phyloP scores from a whole-genome alignment of 2,797 vertebrate genomes.

The Phrynocephalus guinanensis region DNA sequence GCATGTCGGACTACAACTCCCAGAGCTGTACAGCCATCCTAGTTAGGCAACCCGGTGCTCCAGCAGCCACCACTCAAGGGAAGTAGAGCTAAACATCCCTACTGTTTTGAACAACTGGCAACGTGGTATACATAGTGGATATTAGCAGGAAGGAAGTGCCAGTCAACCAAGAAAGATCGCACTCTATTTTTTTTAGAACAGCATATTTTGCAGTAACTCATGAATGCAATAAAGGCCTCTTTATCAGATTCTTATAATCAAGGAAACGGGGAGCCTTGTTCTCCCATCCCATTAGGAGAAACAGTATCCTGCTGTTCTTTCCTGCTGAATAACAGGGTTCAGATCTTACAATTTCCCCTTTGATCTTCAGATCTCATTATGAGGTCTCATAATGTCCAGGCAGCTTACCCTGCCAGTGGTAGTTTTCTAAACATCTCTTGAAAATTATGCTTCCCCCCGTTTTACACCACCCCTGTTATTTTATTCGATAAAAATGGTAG shows the following conservation, averaged over 20 bases:
- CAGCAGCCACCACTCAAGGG: neutral
- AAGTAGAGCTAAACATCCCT: neutral
- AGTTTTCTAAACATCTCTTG: slow-evolving; percentile 1
- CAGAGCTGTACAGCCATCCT: neutral
- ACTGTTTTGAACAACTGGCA: neutral
- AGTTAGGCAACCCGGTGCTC: neutral
- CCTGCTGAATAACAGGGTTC: slow-evolving; percentile 32
- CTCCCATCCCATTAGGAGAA: slow-evolving; percentile 10
- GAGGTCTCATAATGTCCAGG: slow-evolving; percentile 27
- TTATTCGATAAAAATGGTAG: neutral
- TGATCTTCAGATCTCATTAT: slow-evolving; percentile 45
- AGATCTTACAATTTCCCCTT: neutral
- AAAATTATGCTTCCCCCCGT: neutral
- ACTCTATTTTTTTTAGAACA: neutral
- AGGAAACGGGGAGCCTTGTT: neutral
- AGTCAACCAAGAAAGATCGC: neutral
- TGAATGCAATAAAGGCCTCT: neutral
- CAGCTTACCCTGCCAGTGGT: slow-evolving; percentile 16
- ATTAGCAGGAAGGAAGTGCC: neutral
- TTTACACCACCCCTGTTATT: no score
- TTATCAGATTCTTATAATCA: neutral
- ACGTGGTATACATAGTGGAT: neutral
- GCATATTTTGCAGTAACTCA: neutral
- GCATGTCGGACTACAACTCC: neutral
- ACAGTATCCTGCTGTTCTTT: neutral